phyloP scores from a whole-genome alignment of 2,888 invertebrate species.

The Ophonus ardosiacus region DNA sequence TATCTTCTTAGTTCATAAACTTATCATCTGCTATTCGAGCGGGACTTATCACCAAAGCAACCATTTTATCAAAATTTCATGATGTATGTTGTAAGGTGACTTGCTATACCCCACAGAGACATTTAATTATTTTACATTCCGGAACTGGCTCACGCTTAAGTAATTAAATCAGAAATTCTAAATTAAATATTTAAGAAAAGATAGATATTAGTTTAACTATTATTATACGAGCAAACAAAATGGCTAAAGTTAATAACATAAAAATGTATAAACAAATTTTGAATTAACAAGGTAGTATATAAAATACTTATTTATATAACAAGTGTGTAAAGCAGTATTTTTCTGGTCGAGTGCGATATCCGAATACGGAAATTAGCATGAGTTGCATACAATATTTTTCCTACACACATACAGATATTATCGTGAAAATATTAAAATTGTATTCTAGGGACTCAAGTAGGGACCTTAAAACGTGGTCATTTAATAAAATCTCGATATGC shows the following conservation, averaged over 20 bases:
- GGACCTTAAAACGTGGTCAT: no score
- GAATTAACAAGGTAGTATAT: no score
- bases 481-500: not conserved
- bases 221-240: not conserved
- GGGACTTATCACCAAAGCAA: not conserved
- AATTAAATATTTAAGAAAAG: constrained; percentile 10
- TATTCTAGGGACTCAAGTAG: no score
- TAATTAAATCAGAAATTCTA: constrained; percentile 18
- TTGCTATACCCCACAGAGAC: constrained; percentile 13
- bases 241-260: not conserved
- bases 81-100: not conserved
- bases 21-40: not conserved
- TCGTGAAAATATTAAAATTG: no score
- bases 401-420: no score
- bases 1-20: constrained; percentile 19
- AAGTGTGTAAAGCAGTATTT: no score
- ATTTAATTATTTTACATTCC: constrained; percentile 42
- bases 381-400: no score
- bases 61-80: constrained; percentile 40
- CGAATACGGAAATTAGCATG: no score
- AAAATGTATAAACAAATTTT: no score
- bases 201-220: constrained; percentile 3
- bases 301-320: no score
- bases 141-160: constrained; percentile 2
- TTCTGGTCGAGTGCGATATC: no score